phyloP scores from a whole-genome alignment of 2,888 invertebrate genomes.

The Polydrusus cervinus region DNA sequence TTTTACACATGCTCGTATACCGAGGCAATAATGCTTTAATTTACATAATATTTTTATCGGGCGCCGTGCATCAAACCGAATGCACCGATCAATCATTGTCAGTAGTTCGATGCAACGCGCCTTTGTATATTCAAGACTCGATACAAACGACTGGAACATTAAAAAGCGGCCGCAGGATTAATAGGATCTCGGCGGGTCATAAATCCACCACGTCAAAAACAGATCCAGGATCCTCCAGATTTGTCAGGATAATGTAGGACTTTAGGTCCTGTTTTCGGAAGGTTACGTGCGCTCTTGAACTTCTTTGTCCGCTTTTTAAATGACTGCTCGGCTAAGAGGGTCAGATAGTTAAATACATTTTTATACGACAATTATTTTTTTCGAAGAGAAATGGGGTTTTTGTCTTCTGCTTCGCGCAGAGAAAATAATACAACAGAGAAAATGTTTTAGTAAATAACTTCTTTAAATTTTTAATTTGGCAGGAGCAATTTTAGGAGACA shows the following conservation, averaged over 20 bases:
- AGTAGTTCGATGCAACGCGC: slow-evolving; percentile 34
- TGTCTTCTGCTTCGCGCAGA: neutral
- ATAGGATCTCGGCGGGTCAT: slow-evolving; percentile 32
- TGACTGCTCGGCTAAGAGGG: slow-evolving; percentile 15
- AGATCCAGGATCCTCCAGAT: slow-evolving; percentile 28
- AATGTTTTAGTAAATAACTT: too few relatives aligned
- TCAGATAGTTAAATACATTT: slow-evolving; percentile 20
- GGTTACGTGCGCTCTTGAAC: slow-evolving; percentile 25
- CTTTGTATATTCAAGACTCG: slow-evolving; percentile 48
- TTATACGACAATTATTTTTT: slow-evolving; percentile 18
- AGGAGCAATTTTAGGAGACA: too few relatives aligned
- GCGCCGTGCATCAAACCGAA: slow-evolving; percentile 6
- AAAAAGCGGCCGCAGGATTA: slow-evolving; percentile 41
- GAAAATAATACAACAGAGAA: too few relatives aligned
- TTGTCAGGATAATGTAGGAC: slow-evolving; percentile 38
- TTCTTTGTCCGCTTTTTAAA: slow-evolving; percentile 22
- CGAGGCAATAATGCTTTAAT: slow-evolving; percentile 1
- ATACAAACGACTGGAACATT: slow-evolving; percentile 41
- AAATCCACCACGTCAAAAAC: slow-evolving; percentile 36
- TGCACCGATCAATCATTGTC: slow-evolving; percentile 41
- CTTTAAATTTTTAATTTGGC: too few relatives aligned
- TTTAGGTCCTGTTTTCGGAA: slow-evolving; percentile 28
- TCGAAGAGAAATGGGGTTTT: neutral
- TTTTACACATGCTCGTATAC: neutral
- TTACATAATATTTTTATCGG: slow-evolving; percentile 14